Evolutionary conservation across 2,113 vertebrate genomes (phyloP), one percentile per base, ranked within the genome.

Genomic region (Cryptoleucopteryx plumbea): DNA sequence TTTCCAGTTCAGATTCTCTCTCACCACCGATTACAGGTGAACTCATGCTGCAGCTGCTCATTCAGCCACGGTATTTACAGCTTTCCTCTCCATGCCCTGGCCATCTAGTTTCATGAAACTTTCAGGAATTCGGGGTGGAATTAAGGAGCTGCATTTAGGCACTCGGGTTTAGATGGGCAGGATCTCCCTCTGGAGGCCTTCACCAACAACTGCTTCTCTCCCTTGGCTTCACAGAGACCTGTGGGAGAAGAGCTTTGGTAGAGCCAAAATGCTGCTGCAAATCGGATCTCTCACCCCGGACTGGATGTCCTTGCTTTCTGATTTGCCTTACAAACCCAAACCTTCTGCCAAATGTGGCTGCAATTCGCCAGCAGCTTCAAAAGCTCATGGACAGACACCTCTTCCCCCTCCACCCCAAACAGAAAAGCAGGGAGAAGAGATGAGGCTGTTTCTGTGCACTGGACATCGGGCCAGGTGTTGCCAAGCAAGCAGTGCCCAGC

Each of bases 111-210:
- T 43, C n/a, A 32, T 2, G 25, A 79, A 74, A 36, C 42, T 59
- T 23, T 50, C 20, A 43, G 63, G 61, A 81, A 71, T 68, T 63
- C 16, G 8, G 32, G 16, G 25, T 23, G 84, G 78, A 68, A 52
- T 21, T 31, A 11, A 48, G 36, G 31, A 59, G 50, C 47, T 14
- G 38, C 12, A 9, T 8, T 27, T 6, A 47, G 36, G 23, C 38
- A 9, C 11, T n/a, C 4, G 10, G 31, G 34, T 63, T 93, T 82
- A 47, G 47, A 20, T 14, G 61, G 66, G 87, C 86, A 85, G 89
- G 68, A 47, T 93, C 96, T 82, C 96, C 95, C 93, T 79, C 95
- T 94, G 78, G 73, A 96, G 95, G 93, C 47, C 48, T 89, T 36
- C 78, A 56, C 1, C 47, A 62, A 94, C 65, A 84, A 75, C 52